Base-by-base conservation (phyloP, 2,797 vertebrate species). In the Scleropages formosus region DNA sequence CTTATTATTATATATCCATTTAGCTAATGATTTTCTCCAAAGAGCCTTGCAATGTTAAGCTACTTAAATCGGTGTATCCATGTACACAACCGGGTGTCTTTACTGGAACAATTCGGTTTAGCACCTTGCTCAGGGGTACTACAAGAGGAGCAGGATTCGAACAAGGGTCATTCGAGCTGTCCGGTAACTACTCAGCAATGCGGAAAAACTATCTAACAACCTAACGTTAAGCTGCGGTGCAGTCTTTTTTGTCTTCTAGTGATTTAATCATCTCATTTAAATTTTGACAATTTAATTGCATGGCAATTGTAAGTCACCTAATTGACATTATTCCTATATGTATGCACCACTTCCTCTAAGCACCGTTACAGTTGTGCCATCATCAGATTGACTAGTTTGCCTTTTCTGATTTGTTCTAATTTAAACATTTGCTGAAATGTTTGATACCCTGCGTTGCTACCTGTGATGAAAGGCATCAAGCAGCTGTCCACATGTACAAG, bases 391-490 rank as follows among this genome's bases (percentile, higher is more conserved):
- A 46, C 67, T 15, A 3, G 24, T 20, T 60, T 27, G 13, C 22
- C 22, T 69, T 27, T 44, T 15, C 39, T 61, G 53, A 61, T 61
- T 62, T 61, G 15, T 18, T 26, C 65, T 69, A 75, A 69, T 61
- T 70, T 24, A 60, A 75, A 75, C 66, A 70, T 70, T 75, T 75
- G 46, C 58, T 51, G 39, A 75, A 70, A 69, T 75, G 49, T 69
- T 69, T 69, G 13, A 61, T 70, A 61, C 58, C 58, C 22, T 20
- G 10, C 20, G 31, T 53, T 49, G 62, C 67, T 75, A 58, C 24
- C 39, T 9, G 72, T 53, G 44, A 63, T 51, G 60, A 61, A 18
- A 61, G 46, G 53, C 39, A 74, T 61, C 22, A 26, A 39, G 24
- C 65, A 60, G 64, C 58, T 27, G 22, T 62, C 24, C 56, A 61